phyloP scores from a whole-genome alignment of 2,113 vertebrate species.

The Callospermophilus lateralis region DNA sequence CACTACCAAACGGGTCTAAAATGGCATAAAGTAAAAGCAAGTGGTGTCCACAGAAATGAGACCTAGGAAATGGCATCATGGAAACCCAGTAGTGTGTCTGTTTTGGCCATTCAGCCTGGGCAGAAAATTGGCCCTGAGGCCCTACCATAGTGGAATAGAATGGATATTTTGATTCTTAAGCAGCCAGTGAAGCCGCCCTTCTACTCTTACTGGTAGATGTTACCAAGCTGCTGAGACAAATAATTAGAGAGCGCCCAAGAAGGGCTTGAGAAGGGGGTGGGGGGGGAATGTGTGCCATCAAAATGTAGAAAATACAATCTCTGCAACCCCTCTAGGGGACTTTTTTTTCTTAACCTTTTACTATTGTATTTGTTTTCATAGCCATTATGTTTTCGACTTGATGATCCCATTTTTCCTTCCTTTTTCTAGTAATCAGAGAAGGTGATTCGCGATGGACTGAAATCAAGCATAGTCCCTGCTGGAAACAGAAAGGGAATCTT shows the following conservation, averaged over 20 bases:
- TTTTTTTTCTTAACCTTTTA: constrained; percentile 81
- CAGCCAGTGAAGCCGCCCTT: constrained; percentile 17
- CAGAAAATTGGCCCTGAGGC: constrained; percentile 3
- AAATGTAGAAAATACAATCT: constrained; percentile 79
- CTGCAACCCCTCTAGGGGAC: constrained; percentile 60
- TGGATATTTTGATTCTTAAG: background rate
- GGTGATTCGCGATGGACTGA: constrained; percentile 80
- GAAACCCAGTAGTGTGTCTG: background rate
- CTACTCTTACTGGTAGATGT: background rate
- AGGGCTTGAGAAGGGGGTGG: constrained; percentile 15
- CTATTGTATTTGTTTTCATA: constrained; percentile 84
- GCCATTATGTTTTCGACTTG: constrained; percentile 83
- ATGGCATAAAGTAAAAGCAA: constrained; percentile 47
- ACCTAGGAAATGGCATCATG: background rate
- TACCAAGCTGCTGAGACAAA: constrained; percentile 69
- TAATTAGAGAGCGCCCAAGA: constrained; percentile 62
- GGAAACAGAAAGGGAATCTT: constrained; percentile 88
- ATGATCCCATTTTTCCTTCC: constrained; percentile 80
- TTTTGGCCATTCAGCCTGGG: background rate
- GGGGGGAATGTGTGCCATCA: constrained; percentile 46
- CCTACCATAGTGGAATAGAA: background rate
- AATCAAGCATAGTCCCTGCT: constrained; percentile 83
- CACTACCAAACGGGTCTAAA: constrained; percentile 65
- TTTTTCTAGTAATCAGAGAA: constrained; percentile 84
- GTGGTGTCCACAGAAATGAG: background rate